phyloP scores from a whole-genome alignment of 2,888 invertebrate genomes.

The Phaedon cochleariae region DNA sequence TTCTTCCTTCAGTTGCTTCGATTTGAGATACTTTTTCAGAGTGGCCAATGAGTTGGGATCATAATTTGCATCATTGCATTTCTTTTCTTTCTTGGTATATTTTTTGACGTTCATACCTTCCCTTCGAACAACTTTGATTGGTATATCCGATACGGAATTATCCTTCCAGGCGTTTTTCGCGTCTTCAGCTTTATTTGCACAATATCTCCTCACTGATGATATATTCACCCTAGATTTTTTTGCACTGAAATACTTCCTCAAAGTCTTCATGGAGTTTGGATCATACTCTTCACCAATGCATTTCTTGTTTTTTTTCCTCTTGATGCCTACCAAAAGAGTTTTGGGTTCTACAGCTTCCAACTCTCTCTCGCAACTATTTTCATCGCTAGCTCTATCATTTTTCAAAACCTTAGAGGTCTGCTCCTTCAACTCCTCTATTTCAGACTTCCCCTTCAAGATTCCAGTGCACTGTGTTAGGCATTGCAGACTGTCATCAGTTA shows the following conservation, averaged over 20 bases:
- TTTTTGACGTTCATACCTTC: neutral
- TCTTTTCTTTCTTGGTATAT: neutral
- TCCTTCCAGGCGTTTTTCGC: neutral
- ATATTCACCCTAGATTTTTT: neutral
- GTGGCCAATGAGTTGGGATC: neutral
- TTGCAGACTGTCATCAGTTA: no score
- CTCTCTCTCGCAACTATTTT: no score
- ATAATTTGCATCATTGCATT: neutral
- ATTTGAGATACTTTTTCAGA: neutral
- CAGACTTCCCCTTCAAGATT: no score
- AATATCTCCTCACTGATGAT: neutral
- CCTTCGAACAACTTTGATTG: neutral
- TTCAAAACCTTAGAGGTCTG: no score
- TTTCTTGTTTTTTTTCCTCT: neutral
- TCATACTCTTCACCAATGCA: neutral
- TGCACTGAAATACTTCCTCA: neutral
- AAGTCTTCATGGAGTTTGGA: neutral
- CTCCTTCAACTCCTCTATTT: no score
- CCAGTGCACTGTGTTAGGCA: no score
- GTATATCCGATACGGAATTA: neutral
- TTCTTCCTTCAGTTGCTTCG: neutral
- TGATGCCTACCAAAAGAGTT: neutral
- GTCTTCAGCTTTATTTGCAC: neutral
- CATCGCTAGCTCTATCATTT: no score
- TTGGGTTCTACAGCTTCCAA: neutral